These are phyloP conservation scores for Andrena chrysosceles DNA, from an alignment of 2,888 invertebrate genomes.

Conservation along the genomic window DNA sequence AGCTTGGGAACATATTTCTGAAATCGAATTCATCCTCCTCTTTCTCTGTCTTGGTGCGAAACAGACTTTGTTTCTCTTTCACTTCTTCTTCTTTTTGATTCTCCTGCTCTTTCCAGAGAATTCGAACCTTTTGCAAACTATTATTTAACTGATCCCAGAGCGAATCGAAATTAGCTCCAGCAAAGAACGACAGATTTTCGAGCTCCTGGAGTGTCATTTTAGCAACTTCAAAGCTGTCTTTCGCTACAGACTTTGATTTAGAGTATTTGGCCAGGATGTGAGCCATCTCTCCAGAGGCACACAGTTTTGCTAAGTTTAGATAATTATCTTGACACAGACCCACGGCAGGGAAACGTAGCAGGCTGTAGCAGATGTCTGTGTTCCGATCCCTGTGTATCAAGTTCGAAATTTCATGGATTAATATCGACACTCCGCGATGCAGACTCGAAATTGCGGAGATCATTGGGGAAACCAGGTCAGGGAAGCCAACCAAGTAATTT, in stretches of 20 bases:
- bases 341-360: slow-evolving; percentile 86
- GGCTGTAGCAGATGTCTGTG: slow-evolving; percentile 81
- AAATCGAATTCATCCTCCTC: slow-evolving; percentile 47
- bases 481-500: slow-evolving; percentile 89
- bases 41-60: slow-evolving; percentile 18
- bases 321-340: slow-evolving; percentile 79
- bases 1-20: slow-evolving; percentile 35
- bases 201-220: slow-evolving; percentile 90
- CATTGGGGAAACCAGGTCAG: slow-evolving; percentile 92
- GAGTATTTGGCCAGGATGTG: slow-evolving; percentile 83
- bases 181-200: slow-evolving; percentile 88
- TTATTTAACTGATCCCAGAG: slow-evolving; percentile 86
- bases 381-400: slow-evolving; percentile 74
- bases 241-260: not conserved
- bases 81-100: slow-evolving; percentile 85
- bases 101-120: slow-evolving; percentile 92
- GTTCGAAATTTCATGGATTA: slow-evolving; percentile 86
- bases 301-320: slow-evolving; percentile 85
- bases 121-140: slow-evolving; percentile 88
- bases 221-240: slow-evolving; percentile 87
- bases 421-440: slow-evolving; percentile 87
- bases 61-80: slow-evolving; percentile 43
- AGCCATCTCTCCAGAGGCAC: slow-evolving; percentile 83
- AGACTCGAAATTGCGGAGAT: slow-evolving; percentile 89
- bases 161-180: slow-evolving; percentile 85